These are phyloP conservation scores for Polyploca ridens DNA, from an alignment of 2,888 invertebrate genomes.

Conservation along the genomic window DNA sequence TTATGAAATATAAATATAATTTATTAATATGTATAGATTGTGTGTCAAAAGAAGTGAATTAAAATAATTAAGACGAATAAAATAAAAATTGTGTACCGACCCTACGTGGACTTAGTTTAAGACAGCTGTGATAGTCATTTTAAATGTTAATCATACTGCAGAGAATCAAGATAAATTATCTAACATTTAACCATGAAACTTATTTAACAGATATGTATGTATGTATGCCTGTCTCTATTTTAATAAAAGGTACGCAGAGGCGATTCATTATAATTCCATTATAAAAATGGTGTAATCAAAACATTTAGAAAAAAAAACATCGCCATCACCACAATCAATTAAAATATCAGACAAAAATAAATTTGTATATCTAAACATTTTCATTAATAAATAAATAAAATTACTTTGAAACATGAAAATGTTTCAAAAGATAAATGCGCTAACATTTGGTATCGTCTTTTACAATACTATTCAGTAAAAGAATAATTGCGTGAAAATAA, in stretches of 20 bases:
- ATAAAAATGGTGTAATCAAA: conserved; percentile 8
- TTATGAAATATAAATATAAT: too few relatives aligned
- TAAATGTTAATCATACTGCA: conserved; percentile 24
- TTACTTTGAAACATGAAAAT: conserved; percentile 18
- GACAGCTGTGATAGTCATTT: conserved; percentile 3
- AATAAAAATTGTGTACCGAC: too few relatives aligned
- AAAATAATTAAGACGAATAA: too few relatives aligned
- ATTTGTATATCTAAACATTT: conserved; percentile 33
- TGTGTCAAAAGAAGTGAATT: too few relatives aligned
- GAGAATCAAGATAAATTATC: conserved; percentile 41
- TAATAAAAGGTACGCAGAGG: conserved; percentile 36
- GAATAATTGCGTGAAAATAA: background rate
- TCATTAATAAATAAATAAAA: conserved; percentile 14
- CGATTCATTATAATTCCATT: conserved; percentile 27
- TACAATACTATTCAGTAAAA: background rate
- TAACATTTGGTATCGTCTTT: conserved; percentile 59
- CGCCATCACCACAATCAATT: conserved; percentile 27
- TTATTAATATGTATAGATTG: too few relatives aligned
- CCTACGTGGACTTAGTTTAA: too few relatives aligned
- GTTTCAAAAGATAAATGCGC: conserved; percentile 57
- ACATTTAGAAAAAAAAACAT: conserved; percentile 17
- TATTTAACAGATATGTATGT: conserved; percentile 80
- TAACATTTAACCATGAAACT: conserved; percentile 65
- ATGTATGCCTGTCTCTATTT: conserved; percentile 50
- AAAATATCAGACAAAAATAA: conserved; percentile 35